Percentiles rank a stretch among this genome's conserved stretches.
phyloP scores from a whole-genome alignment of 2,113 vertebrate genomes.

The Tachuris rubrigastra region DNA sequence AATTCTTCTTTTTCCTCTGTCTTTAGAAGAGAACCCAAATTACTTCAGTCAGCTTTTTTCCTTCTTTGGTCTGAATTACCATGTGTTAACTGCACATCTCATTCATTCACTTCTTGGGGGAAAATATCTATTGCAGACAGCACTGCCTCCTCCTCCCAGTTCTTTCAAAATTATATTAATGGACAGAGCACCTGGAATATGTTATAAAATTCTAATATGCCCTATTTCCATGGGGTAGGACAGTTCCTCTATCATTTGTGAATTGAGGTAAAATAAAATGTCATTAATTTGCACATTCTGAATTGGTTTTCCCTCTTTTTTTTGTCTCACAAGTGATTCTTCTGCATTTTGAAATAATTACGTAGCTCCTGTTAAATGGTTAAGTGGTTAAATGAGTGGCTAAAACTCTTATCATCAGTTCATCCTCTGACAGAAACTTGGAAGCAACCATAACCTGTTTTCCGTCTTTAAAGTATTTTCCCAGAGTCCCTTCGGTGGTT shows the following conservation, averaged over 20 bases:
- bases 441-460: background rate
- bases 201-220: background rate
- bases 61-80: background rate
- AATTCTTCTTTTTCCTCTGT: background rate
- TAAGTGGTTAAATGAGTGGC: background rate
- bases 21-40: background rate
- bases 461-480: slow-evolving; percentile 82
- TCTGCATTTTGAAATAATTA: background rate
- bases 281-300: background rate
- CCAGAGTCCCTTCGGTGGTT: slow-evolving; percentile 96
- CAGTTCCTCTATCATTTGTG: background rate
- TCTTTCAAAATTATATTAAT: background rate
- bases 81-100: background rate
- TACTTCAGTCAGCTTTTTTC: background rate
- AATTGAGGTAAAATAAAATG: background rate
- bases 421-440: background rate
- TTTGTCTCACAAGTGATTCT: background rate
- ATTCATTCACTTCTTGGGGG: background rate
- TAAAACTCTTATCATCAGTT: background rate
- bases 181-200: background rate
- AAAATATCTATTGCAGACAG: background rate
- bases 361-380: too few relatives aligned
- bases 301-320: background rate
- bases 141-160: background rate
- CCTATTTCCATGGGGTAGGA: background rate